phyloP scores from a whole-genome alignment of 2,797 vertebrate genomes.

The Perodicticus potto region DNA sequence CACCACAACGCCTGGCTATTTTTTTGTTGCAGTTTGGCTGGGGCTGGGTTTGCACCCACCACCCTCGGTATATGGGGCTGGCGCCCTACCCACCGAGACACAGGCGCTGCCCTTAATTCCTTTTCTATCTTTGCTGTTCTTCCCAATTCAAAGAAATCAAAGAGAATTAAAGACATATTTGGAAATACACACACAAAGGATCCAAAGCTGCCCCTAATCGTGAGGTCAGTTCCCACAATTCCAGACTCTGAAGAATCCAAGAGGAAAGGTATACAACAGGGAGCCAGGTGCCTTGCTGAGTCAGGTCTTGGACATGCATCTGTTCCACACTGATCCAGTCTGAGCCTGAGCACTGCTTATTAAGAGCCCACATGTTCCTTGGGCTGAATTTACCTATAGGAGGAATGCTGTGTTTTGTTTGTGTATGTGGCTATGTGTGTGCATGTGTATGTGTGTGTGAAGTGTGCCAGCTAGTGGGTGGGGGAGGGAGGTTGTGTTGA shows the following conservation, averaged over 20 bases:
- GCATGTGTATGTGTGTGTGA: not conserved
- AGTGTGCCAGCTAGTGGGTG: not conserved
- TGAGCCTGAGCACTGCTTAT: not conserved
- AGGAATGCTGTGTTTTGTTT: not conserved
- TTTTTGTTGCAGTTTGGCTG: no score
- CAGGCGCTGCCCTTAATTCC: no score
- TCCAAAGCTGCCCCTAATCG: not conserved
- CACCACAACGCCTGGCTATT: no score
- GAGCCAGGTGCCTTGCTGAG: not conserved
- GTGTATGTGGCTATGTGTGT: not conserved
- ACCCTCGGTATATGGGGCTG: no score
- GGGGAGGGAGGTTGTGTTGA: not conserved
- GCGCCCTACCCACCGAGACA: no score
- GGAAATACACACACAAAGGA: not conserved
- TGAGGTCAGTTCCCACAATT: not conserved
- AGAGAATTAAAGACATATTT: slow-evolving; percentile 52
- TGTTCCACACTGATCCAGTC: not conserved
- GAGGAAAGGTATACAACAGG: not conserved
- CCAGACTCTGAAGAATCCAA: slow-evolving; percentile 5
- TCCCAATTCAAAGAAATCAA: slow-evolving; percentile 10
- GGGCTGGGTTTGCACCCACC: no score
- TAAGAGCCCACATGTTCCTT: not conserved
- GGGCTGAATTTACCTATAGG: not conserved
- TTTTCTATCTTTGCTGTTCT: not conserved
- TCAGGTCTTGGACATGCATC: not conserved